Evolutionary conservation across 2,888 invertebrate species (phyloP), one percentile per base, ranked within the genome.

Genomic region (Agrilus mali): DNA sequence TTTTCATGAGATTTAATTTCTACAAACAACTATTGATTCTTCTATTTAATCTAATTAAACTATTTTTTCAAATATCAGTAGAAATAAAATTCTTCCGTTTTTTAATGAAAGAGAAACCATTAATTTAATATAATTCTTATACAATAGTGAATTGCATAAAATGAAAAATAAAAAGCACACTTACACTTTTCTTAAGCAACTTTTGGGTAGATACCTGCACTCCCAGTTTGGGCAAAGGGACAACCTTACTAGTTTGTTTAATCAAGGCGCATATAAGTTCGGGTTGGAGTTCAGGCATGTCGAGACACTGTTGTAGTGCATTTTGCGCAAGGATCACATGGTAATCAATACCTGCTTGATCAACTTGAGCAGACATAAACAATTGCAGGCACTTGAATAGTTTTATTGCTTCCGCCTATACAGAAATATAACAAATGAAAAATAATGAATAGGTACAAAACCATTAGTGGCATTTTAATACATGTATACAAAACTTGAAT

Each of bases 261-360:
- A 92, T 84, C 55, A 97, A 74, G 53, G 86, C 87, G 58, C 92
- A 87, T 59, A 87, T 84, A 61, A 97, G 78, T 74, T 97, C 96
- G 60, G 92, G 86, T 65, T 92, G 93, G 52, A 97, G 75, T 70
- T 93, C 92, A 36, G 81, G 77, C 65, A 84, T 82, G 57, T 89
- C 88, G 47, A 96, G 73, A 65, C 94, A 94, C 65, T 89, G 88
- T 61, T 89, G 87, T 44, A 97, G 74, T 31, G 95, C 90, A 67
- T 94, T 94, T 76, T 96, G 96, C 13, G 95, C 95, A 47, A 97
- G 74, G 47, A 90, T 90, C 59, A 97, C 94, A 70, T 97, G 96
- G 70, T 95, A 94, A 72, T 97, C 96, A 56, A 96, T 88, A 60
- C 93, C 90, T 42, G 93, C 87, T 60, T 89, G 88, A 69, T 95